These are phyloP conservation scores for Ceratotherium simum DNA, from an alignment of 2,113 vertebrate species.

Conservation along the genomic window DNA sequence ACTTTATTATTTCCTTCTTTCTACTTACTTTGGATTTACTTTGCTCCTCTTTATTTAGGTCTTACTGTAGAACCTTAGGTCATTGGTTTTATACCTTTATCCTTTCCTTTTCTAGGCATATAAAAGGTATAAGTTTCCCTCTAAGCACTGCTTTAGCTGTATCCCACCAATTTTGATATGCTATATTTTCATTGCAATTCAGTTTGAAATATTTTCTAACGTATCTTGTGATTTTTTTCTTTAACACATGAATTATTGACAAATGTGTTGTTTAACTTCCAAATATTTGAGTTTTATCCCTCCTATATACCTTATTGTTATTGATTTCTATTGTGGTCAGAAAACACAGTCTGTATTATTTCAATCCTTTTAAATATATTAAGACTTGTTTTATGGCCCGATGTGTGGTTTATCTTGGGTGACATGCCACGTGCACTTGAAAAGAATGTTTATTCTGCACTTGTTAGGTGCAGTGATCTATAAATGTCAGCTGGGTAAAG, in stretches of 20 bases:
- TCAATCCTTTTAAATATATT: background rate
- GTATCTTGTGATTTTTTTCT: background rate
- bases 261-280: background rate
- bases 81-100: background rate
- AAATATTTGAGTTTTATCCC: background rate
- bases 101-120: background rate
- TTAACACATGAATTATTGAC: background rate
- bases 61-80: background rate
- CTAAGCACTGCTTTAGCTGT: background rate
- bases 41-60: background rate
- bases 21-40: background rate
- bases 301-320: background rate
- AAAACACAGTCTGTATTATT: background rate
- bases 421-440: background rate
- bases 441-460: conserved; percentile 1
- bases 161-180: background rate
- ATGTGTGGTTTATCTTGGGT: background rate
- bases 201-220: background rate
- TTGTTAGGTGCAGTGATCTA: background rate
- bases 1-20: background rate
- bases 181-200: background rate
- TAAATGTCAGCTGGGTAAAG: background rate
- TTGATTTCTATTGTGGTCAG: background rate
- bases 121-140: background rate
- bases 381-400: background rate